A percentile compares a stretch with the other conserved stretches of the same genome.
phyloP scores from a whole-genome alignment of 2,888 invertebrate species.

The Lingula anatina region DNA sequence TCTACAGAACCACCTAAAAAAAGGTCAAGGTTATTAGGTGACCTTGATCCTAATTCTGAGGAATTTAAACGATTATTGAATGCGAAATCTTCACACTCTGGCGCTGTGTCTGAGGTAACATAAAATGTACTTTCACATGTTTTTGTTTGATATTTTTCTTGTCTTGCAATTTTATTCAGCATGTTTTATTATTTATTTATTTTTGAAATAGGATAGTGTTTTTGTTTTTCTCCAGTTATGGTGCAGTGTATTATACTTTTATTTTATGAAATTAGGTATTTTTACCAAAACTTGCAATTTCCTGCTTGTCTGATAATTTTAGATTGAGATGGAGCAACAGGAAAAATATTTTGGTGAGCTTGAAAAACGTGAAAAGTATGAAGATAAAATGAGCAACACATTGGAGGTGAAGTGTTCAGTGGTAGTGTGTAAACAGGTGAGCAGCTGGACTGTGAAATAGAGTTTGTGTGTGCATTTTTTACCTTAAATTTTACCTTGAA shows the following conservation, averaged over 20 bases:
- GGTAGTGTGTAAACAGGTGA: conserved; percentile 67
- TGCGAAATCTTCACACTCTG: conserved; percentile 38
- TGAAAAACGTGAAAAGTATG: conserved; percentile 86
- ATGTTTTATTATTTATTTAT: background rate
- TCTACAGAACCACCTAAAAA: conserved; percentile 28
- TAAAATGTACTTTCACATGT: background rate
- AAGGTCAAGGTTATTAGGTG: conserved; percentile 39
- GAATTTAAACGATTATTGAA: conserved; percentile 41
- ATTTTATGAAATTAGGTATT: too few relatives aligned
- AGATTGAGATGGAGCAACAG: conserved; percentile 70
- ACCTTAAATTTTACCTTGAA: background rate
- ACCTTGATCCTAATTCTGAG: conserved; percentile 39
- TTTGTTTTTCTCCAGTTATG: background rate
- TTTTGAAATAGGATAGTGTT: conserved; percentile 13
- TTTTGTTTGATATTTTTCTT: background rate
- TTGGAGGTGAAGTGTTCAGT: conserved; percentile 71
- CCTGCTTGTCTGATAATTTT: too few relatives aligned
- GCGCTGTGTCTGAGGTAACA: conserved; percentile 36
- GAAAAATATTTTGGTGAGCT: conserved; percentile 83
- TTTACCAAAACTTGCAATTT: too few relatives aligned
- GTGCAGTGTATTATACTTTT: too few relatives aligned
- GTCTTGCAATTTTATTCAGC: background rate
- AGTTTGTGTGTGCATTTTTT: too few relatives aligned
- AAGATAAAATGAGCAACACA: conserved; percentile 85
- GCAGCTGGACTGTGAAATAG: too few relatives aligned